A percentile compares a stretch with the other conserved stretches of the same genome.
Evolutionary conservation across 2,888 invertebrate species (phyloP).

Genomic region (Euphydryas editha): DNA sequence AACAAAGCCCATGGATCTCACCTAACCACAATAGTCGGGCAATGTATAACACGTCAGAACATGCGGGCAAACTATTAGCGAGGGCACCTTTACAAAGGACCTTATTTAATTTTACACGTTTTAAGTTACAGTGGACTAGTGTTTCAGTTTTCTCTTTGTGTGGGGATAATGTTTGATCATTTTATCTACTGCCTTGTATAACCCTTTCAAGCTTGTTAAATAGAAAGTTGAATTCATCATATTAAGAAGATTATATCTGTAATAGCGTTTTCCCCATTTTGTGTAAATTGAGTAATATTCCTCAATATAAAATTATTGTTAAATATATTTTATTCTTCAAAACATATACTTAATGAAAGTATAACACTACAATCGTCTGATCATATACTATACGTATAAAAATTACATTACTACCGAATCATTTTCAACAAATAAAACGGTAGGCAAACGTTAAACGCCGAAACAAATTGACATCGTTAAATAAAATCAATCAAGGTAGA

Average conservation of each 20-base stretch:
- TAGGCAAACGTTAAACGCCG: no score
- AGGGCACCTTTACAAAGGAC: constrained; percentile 73
- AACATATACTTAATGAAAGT: no score
- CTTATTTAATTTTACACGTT: constrained; percentile 73
- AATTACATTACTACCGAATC: no score
- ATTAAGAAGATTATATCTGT: background rate
- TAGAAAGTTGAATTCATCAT: no score
- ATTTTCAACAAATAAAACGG: no score
- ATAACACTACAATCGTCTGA: no score
- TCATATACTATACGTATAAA: no score
- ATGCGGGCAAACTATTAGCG: constrained; percentile 54
- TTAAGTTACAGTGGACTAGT: constrained; percentile 59
- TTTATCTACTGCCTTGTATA: constrained; percentile 1
- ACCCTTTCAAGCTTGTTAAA: background rate
- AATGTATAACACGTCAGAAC: constrained; percentile 18
- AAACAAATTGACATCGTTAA: no score
- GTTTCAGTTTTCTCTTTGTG: constrained; percentile 52
- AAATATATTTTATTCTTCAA: background rate
- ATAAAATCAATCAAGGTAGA: no score
- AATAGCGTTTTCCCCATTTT: background rate
- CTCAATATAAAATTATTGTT: no score
- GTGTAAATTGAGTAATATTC: no score
- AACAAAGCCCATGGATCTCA: constrained; percentile 27
- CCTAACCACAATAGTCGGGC: constrained; percentile 31
- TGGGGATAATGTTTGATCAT: constrained; percentile 6